A percentile compares a stretch with the other conserved stretches of the same genome.
phyloP scores from a whole-genome alignment of 1,140 invertebrate species.

The Plutomurus gul region DNA sequence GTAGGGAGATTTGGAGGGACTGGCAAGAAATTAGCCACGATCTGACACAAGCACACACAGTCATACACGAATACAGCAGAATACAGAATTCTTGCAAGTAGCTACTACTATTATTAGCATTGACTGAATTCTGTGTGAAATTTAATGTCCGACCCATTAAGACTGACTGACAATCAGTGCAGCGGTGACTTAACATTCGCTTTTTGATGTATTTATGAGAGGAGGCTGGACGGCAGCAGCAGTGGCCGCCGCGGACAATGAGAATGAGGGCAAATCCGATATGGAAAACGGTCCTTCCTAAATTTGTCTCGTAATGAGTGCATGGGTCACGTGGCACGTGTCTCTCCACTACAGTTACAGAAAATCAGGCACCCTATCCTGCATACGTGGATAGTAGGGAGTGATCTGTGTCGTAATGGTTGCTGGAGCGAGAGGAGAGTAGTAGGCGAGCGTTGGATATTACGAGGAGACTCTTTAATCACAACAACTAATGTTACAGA shows the following conservation, averaged over 20 bases:
- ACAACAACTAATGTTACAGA: background rate
- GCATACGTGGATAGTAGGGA: no score
- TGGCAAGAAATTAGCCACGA: no score
- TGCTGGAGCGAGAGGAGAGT: background rate
- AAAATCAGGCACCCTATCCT: background rate
- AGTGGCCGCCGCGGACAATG: background rate
- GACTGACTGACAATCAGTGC: no score
- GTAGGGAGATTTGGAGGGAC: no score
- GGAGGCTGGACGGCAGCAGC: background rate
- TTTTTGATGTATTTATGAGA: no score
- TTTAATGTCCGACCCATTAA: background rate
- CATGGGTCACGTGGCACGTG: conserved; percentile 10
- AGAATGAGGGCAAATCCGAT: background rate
- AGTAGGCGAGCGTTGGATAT: background rate
- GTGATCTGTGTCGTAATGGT: no score
- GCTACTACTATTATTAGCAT: background rate
- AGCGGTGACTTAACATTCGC: no score
- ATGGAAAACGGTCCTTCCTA: background rate
- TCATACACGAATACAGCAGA: no score
- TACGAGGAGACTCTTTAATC: conserved; percentile 7
- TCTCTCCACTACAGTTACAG: background rate
- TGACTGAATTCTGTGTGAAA: background rate
- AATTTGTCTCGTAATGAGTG: conserved; percentile 6
- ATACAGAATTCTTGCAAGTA: no score
- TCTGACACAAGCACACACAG: no score